A percentile compares a stretch with the other conserved stretches of the same genome.
phyloP scores from a whole-genome alignment of 1,140 invertebrate genomes.

The Chironomus tepperi region DNA sequence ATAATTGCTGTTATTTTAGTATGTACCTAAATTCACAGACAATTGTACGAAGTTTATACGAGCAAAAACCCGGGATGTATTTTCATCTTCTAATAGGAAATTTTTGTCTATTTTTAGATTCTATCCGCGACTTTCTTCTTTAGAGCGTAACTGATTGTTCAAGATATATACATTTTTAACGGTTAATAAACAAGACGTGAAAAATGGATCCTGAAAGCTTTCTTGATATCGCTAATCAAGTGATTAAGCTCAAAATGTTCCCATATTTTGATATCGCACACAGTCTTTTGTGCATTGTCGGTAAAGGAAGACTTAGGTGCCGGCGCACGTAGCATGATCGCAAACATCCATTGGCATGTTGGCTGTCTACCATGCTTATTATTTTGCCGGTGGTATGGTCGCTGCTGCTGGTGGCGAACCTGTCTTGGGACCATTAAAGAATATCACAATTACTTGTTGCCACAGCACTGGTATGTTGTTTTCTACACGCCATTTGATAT shows the following conservation, averaged over 20 bases:
- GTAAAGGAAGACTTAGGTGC: conserved; percentile 91
- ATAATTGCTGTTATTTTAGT: no score
- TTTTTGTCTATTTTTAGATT: no score
- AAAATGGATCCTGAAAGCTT: conserved; percentile 94
- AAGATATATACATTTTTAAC: no score
- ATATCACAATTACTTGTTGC: conserved; percentile 87
- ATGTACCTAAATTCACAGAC: no score
- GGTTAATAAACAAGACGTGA: conserved; percentile 27
- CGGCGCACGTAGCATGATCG: conserved; percentile 78
- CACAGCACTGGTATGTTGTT: conserved; percentile 86
- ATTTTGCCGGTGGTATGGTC: conserved; percentile 91
- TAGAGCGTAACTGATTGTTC: no score
- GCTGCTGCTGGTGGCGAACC: conserved; percentile 93
- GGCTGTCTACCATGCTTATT: conserved; percentile 96
- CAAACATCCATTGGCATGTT: conserved; percentile 95
- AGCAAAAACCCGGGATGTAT: no score
- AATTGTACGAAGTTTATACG: no score
- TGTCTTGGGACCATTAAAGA: conserved; percentile 87
- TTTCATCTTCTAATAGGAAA: no score
- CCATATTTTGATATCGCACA: conserved; percentile 99
- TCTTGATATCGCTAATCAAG: conserved; percentile 94
- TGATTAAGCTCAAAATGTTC: conserved; percentile 98
- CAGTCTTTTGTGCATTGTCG: conserved; percentile 78
- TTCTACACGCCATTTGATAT: conserved; percentile 99
- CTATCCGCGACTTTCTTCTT: no score